Evolutionary conservation across 2,113 vertebrate species (phyloP), one percentile per base, ranked within the genome.

Genomic region (Chloebia gouldiae): DNA sequence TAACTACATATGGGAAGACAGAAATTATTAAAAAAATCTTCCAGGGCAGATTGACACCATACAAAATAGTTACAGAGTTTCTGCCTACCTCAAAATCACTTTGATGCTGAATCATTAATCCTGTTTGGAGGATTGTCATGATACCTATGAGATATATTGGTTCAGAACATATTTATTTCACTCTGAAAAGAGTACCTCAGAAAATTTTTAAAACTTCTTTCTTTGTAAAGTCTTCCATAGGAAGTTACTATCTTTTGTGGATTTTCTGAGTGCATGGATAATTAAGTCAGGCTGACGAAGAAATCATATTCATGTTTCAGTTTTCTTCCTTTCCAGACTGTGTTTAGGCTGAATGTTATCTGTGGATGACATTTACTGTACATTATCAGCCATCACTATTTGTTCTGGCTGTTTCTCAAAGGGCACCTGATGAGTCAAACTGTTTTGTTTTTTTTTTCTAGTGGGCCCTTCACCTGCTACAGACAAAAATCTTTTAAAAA

Each of bases 391-490:
- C 94, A 93, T 83, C 63, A 88, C 47, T 84, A 33, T 94, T 96
- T 97, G 47, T 76, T 97, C 94, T 96, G 93, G 88, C 89, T 84
- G 66, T 81, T 82, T 81, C 83, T 96, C 92, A 96, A 94, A 95
- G 88, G 66, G 21, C 64, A 93, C 75, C 37, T 85, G 66, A 86
- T 85, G 66, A 96, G 35, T 91, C 83, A 93, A 72, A 75, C 72
- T 77, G 42, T 92, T 91, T 70, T 70, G 89, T 88, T 54, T 82
- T 40, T 92, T 91, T 70, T 70, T 91, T 88, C 57, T 82, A 30
- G 3, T 35, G 37, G 47, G 66, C 33, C 30, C 70, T 87, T 76
- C 68, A 91, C 85, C 80, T 97, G 95, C 72, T 81, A 78, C 30
- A 73, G 40, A 83, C 15, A 28, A 96, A 86, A 96, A 91, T 72